Conservation (phyloP, 2,888 invertebrate genomes). For the Subacronicta megacephala region DNA sequence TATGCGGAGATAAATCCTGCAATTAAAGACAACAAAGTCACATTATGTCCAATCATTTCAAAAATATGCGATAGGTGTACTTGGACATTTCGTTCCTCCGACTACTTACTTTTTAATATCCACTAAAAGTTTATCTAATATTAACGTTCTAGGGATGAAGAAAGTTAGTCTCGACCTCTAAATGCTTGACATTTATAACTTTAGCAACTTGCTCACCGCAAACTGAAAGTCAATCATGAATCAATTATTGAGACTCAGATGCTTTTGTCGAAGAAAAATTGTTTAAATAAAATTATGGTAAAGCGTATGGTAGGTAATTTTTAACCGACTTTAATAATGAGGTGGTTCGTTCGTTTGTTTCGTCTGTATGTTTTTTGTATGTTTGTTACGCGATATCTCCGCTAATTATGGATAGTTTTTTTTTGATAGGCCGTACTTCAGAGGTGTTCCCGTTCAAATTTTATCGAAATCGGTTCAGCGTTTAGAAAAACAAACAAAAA, state of each 20-base stretch:
- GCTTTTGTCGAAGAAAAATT: conserved; percentile 19
- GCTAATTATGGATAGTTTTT: no score
- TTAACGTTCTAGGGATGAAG: conserved; percentile 24
- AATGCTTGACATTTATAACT: conserved; percentile 48
- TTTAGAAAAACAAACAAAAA: no score
- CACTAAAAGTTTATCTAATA: conserved; percentile 35
- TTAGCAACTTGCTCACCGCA: conserved; percentile 23
- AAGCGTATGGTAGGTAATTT: no score
- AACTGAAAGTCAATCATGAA: conserved; percentile 39
- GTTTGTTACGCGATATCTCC: no score
- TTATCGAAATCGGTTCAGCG: no score
- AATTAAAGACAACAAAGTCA: neutral
- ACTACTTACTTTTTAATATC: conserved; percentile 15
- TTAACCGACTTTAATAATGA: no score
- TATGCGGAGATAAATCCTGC: neutral
- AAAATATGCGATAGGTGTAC: no score
- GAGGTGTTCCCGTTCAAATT: no score
- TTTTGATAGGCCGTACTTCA: no score
- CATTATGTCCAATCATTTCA: neutral
- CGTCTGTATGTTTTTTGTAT: no score
- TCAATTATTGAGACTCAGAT: conserved; percentile 50
- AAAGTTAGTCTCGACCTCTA: conserved; percentile 25
- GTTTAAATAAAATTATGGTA: no score
- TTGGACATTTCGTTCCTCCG: conserved; percentile 1
- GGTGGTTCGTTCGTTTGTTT: no score